A percentile compares a stretch with the other conserved stretches of the same genome.
phyloP scores from a whole-genome alignment of 2,797 vertebrate species.

The Poeciliopsis gracilis region DNA sequence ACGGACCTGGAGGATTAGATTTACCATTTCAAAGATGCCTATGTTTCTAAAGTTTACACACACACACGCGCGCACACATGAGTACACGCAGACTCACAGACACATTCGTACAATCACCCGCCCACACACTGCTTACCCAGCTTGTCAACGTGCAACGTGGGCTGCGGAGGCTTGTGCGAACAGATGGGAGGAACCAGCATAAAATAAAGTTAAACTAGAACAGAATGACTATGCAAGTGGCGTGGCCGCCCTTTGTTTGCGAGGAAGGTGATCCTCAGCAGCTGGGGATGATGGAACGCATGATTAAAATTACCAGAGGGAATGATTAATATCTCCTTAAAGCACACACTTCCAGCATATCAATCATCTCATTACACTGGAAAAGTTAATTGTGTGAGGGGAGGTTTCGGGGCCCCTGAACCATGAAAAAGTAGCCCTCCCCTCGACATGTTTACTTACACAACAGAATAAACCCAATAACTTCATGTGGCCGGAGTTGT shows the following conservation, averaged over 20 bases:
- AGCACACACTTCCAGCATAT: slow-evolving; percentile 99
- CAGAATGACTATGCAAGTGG: slow-evolving; percentile 91
- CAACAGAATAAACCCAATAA: slow-evolving; percentile 87
- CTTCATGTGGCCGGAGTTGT: slow-evolving; percentile 75
- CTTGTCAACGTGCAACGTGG: slow-evolving; percentile 83
- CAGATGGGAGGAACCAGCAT: slow-evolving; percentile 87
- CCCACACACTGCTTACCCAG: slow-evolving; percentile 83
- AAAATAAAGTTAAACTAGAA: slow-evolving; percentile 91
- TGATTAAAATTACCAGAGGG: slow-evolving; percentile 99
- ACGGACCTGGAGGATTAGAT: slow-evolving; percentile 80
- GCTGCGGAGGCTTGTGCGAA: slow-evolving; percentile 82
- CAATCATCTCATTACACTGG: slow-evolving; percentile 99
- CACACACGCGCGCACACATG: slow-evolving; percentile 71
- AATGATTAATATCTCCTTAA: slow-evolving; percentile 99
- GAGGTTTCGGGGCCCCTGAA: slow-evolving; percentile 93
- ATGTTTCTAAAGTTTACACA: slow-evolving; percentile 84
- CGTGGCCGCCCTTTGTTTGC: slow-evolving; percentile 96
- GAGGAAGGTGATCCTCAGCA: slow-evolving; percentile 98
- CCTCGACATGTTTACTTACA: slow-evolving; percentile 99
- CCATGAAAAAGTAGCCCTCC: slow-evolving; percentile 96
- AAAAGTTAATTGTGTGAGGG: slow-evolving; percentile 98
- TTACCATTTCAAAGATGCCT: slow-evolving; percentile 85
- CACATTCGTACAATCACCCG: slow-evolving; percentile 75
- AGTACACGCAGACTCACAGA: slow-evolving; percentile 76
- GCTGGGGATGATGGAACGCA: slow-evolving; percentile 98